Base-by-base conservation (phyloP, 2,888 invertebrate species). In the Parnassius smintheus region DNA sequence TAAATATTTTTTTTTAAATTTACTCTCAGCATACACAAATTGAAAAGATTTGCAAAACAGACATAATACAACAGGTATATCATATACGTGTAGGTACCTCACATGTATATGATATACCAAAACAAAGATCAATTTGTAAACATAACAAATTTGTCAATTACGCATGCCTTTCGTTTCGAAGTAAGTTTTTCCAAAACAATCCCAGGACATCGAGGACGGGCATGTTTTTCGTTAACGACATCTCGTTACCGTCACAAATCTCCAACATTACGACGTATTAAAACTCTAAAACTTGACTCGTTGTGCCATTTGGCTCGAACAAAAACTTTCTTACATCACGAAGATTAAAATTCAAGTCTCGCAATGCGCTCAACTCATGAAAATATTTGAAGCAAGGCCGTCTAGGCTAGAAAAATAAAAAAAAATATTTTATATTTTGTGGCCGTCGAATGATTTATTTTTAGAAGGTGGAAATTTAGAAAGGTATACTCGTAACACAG, bases 211-310 rank as follows among this genome's bases (percentile, higher is more conserved):
- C 73, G 68, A 72, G 75, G 71, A 75, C 75, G 73, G 74, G 71
- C 83, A 78, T 84, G 87, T 83, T 85, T 86, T 80, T 75, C 70
- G 74, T 75, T 91, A 91, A 91, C 82, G 90, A 85, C 74, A 69
- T 65, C 78, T 88, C 91, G 82, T 91, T 90, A 90, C 85, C 80
- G 80, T 83, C 88, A 85, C 87, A 91, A 85, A 91, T 89, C 89
- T 88, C 79, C 78, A 72, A 82, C 88, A 91, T 91, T 90, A 90
- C 83, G 80, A 83, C 86, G 84, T 88, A 91, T 90, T 91, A 89
- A 90, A 91, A 91, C 89, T 91, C 85, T 79, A 81, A 87, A 88
- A 90, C 87, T 91, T 86, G 76, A 82, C 81, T 84, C 78, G 75
- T 77, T 78, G 81, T 76, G 81, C 86, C 88, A 86, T 88, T 90